These are phyloP conservation scores for Arctia plantaginis DNA, from an alignment of 2,888 invertebrate genomes.

Conservation along the genomic window DNA sequence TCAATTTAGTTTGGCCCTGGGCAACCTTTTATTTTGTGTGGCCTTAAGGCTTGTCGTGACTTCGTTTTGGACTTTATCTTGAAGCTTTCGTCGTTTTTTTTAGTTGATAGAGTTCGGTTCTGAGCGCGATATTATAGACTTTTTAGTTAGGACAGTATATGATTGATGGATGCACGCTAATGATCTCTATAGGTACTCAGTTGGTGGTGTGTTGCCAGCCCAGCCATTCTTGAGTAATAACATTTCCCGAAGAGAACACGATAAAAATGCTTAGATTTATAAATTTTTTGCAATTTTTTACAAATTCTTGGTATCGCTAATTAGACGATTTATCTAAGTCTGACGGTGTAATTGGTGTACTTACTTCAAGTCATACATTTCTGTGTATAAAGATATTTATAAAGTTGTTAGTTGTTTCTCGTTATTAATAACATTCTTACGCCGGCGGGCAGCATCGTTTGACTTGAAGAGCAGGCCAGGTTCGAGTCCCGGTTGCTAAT, in stretches of 20 bases:
- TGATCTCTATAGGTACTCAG: conserved; percentile 18
- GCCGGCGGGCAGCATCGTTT: conserved; percentile 70
- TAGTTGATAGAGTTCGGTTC: conserved; percentile 42
- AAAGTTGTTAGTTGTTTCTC: conserved; percentile 63
- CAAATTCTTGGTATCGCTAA: conserved; percentile 38
- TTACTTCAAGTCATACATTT: conserved; percentile 52
- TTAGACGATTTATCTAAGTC: conserved; percentile 50
- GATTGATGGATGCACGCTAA: conserved; percentile 48
- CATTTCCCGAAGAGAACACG: background rate
- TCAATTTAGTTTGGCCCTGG: conserved; percentile 64
- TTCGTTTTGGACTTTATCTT: conserved; percentile 58
- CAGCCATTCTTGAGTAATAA: conserved; percentile 11
- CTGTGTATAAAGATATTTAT: conserved; percentile 56
- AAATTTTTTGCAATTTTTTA: conserved; percentile 21
- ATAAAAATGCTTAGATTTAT: background rate
- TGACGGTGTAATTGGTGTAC: conserved; percentile 45
- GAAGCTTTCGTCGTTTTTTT: conserved; percentile 41
- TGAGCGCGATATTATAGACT: conserved; percentile 35
- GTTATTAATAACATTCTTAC: conserved; percentile 68
- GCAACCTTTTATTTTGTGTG: conserved; percentile 56
- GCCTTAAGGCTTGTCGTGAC: conserved; percentile 63
- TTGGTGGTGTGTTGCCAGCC: conserved; percentile 10
- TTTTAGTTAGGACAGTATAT: conserved; percentile 38
- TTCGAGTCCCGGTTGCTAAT: conserved; percentile 74
- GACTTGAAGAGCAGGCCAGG: conserved; percentile 64